These are phyloP conservation scores for Marcusenius ussheri DNA, from an alignment of 2,113 vertebrate genomes.

Conservation along the genomic window DNA sequence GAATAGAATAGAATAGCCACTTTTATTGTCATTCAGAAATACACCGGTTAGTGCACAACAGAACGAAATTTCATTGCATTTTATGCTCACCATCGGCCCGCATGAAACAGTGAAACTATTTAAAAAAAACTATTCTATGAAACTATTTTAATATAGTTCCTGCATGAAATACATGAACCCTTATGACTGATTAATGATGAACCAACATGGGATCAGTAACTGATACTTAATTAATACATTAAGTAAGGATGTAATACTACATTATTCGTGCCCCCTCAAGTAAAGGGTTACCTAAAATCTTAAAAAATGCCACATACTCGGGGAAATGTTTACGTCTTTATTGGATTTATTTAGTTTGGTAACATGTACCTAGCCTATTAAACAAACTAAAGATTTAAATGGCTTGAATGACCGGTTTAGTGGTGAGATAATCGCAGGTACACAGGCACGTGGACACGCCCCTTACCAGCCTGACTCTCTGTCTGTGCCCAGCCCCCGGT, in stretches of 20 bases:
- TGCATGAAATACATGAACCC: neutral
- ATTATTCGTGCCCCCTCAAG: neutral
- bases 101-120: no score
- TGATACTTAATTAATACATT: neutral
- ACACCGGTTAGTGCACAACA: no score
- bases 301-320: neutral
- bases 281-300: neutral
- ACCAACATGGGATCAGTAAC: neutral
- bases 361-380: neutral
- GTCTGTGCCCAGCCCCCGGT: neutral
- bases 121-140: no score
- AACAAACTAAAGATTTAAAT: neutral
- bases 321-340: neutral
- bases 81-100: no score
- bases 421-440: neutral
- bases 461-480: neutral
- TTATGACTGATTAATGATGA: neutral
- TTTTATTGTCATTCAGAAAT: no score
- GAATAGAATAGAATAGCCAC: no score
- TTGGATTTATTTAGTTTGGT: neutral
- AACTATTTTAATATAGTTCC: neutral
- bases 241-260: neutral
- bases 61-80: no score
- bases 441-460: neutral
- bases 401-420: neutral